These are phyloP conservation scores for Tenthredo notha DNA, from an alignment of 2,888 invertebrate genomes.

Conservation along the genomic window DNA sequence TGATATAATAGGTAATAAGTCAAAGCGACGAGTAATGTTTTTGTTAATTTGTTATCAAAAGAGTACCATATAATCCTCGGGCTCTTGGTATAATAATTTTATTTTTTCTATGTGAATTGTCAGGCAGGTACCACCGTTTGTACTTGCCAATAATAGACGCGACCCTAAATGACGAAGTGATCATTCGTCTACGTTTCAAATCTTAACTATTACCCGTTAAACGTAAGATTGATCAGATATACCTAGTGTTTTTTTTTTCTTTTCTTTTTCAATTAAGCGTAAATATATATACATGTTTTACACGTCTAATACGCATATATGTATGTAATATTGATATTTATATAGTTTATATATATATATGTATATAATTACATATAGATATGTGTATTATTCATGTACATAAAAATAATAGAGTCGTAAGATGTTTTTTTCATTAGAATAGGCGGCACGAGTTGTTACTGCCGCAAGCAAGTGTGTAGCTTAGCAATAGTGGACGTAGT, in stretches of 20 bases:
- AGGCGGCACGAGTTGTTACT: constrained; percentile 54
- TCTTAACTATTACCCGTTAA: not conserved
- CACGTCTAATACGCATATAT: not conserved
- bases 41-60: constrained; percentile 56
- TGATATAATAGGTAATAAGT: not conserved
- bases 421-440: constrained; percentile 56
- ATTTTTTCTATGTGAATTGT: constrained; percentile 63
- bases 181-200: constrained; percentile 13
- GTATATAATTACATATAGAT: not conserved
- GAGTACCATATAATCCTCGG: constrained; percentile 48
- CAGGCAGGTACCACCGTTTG: not conserved
- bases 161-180: constrained; percentile 29
- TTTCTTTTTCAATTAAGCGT: not conserved
- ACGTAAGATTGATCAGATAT: not conserved
- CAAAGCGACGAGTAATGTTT: constrained; percentile 23
- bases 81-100: constrained; percentile 66
- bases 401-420: constrained; percentile 21
- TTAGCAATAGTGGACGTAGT: constrained; percentile 73
- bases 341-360: not conserved
- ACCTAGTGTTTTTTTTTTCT: not conserved
- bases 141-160: constrained; percentile 33
- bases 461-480: constrained; percentile 72
- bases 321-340: not conserved
- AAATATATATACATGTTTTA: not conserved
- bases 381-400: not conserved